phyloP scores from a whole-genome alignment of 2,888 invertebrate genomes.

The Marronus borbonicus region DNA sequence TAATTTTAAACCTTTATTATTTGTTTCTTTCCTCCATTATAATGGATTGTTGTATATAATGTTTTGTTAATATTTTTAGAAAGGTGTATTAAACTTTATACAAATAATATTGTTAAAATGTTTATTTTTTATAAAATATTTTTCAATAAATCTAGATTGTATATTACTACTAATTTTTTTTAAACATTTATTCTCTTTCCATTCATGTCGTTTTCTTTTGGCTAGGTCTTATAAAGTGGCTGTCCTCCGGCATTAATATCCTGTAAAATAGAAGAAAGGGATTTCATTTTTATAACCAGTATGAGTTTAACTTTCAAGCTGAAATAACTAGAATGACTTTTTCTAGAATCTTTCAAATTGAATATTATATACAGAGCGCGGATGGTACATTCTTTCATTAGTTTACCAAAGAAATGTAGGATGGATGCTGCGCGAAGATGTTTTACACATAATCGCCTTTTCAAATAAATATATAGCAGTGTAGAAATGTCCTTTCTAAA shows the following conservation, averaged over 20 bases:
- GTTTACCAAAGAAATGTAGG: too few relatives aligned
- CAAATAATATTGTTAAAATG: constrained; percentile 38
- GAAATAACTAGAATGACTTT: too few relatives aligned
- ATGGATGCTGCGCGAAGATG: too few relatives aligned
- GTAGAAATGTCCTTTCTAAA: too few relatives aligned
- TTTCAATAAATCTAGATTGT: background rate
- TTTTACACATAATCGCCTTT: too few relatives aligned
- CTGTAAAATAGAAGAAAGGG: constrained; percentile 58
- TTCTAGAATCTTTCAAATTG: too few relatives aligned
- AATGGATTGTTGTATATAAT: constrained; percentile 22
- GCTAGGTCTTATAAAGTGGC: constrained; percentile 63
- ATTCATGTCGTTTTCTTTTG: constrained; percentile 60
- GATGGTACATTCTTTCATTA: too few relatives aligned
- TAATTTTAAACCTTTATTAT: constrained; percentile 9
- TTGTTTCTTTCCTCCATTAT: constrained; percentile 19
- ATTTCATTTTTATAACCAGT: too few relatives aligned
- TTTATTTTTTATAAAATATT: constrained; percentile 46
- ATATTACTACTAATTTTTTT: constrained; percentile 9
- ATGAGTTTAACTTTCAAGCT: too few relatives aligned
- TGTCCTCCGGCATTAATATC: constrained; percentile 68
- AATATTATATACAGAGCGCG: too few relatives aligned
- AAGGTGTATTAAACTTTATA: constrained; percentile 33
- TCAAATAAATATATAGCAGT: too few relatives aligned
- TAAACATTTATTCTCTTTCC: background rate
- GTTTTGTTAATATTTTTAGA: constrained; percentile 34